Conservation (phyloP, 2,113 vertebrate genomes). For the Lagopus muta region DNA sequence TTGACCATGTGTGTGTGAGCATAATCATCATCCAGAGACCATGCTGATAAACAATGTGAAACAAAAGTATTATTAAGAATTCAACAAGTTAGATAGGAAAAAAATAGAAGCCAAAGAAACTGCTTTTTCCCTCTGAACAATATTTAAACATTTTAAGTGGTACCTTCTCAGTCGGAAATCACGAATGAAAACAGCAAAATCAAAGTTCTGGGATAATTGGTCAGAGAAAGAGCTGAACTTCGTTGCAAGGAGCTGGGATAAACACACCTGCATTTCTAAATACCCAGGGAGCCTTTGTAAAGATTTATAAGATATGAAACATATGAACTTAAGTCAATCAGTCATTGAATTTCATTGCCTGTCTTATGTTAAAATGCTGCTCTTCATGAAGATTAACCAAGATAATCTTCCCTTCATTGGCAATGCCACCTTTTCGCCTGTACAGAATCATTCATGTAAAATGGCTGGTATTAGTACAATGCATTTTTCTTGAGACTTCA, state of each 20-base stretch:
- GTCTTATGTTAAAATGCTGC: not conserved
- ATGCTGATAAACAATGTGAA: conserved; percentile 45
- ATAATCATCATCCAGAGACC: conserved; percentile 40
- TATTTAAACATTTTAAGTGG: conserved; percentile 44
- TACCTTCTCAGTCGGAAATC: conserved; percentile 42
- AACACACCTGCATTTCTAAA: conserved; percentile 9
- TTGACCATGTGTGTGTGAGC: not conserved
- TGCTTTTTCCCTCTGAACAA: not conserved
- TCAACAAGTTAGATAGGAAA: conserved; percentile 6
- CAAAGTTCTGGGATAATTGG: conserved; percentile 1
- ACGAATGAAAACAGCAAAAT: conserved; percentile 9
- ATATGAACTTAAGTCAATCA: not conserved
- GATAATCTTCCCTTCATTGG: conserved; percentile 22
- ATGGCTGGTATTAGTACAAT: not conserved
- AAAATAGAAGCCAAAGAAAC: not conserved
- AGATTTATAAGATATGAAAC: not conserved
- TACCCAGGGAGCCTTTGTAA: not conserved
- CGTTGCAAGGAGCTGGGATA: not conserved
- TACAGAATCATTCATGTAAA: not conserved
- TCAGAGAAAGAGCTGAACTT: not conserved
- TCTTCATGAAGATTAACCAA: conserved; percentile 36
- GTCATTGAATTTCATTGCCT: not conserved
- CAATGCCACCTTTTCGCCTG: not conserved
- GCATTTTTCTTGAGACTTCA: not conserved
- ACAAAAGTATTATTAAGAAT: conserved; percentile 60